Evolutionary conservation across 92 coral and sea anemone genomes (phyloP).

Genomic region (Parazoanthus darwini): DNA sequence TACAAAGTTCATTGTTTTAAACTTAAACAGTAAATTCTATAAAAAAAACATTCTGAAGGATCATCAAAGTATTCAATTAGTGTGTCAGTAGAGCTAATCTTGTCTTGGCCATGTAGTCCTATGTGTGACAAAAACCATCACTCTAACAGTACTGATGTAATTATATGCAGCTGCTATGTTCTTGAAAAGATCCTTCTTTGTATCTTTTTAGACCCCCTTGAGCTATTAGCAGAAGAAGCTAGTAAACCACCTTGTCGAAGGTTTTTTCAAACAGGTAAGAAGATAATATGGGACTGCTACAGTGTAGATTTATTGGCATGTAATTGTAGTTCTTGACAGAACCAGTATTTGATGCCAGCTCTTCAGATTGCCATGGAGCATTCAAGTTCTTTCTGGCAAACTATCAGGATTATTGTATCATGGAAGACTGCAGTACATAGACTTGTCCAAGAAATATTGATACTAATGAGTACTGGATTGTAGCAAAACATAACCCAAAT

Average conservation of each 20-base stretch:
- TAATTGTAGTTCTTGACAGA: too few relatives aligned
- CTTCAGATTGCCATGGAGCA: neutral
- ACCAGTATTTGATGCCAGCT: too few relatives aligned
- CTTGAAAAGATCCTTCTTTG: neutral
- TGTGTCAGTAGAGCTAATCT: too few relatives aligned
- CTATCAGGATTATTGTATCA: neutral
- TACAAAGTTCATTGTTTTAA: too few relatives aligned
- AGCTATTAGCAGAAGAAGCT: conserved; percentile 90
- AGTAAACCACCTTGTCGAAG: conserved; percentile 88
- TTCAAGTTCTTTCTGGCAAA: neutral
- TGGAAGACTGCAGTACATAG: neutral
- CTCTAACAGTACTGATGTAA: neutral
- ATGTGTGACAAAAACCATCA: too few relatives aligned
- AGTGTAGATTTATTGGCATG: too few relatives aligned
- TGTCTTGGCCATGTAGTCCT: too few relatives aligned
- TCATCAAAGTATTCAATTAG: too few relatives aligned
- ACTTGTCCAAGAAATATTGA: conserved; percentile 34
- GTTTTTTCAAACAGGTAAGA: conserved; percentile 85
- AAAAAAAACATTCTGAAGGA: too few relatives aligned
- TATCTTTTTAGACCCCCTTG: conserved; percentile 76
- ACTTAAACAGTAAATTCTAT: too few relatives aligned
- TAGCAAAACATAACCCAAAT: neutral
- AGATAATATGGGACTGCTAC: neutral
- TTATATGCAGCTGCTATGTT: neutral
- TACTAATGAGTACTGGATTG: conserved; percentile 50